Percentiles rank a stretch among this genome's conserved stretches.
Evolutionary conservation across 2,113 vertebrate species (phyloP).

Genomic region (Ifrita kowaldi): DNA sequence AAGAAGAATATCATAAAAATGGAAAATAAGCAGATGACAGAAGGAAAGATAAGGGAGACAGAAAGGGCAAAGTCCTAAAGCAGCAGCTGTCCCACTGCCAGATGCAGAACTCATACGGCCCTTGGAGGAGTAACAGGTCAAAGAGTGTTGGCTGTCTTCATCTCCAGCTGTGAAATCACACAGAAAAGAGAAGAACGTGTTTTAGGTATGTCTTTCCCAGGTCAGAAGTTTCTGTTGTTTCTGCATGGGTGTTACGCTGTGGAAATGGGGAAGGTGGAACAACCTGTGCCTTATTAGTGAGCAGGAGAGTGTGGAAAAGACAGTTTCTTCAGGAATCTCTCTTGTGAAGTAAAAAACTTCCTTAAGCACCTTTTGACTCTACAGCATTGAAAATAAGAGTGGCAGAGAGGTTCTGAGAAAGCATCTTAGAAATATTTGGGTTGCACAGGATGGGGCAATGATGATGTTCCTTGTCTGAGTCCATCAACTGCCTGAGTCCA

Average conservation of each 20-base stretch:
- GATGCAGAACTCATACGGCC: not conserved
- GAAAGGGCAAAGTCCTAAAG: constrained; percentile 32
- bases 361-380: not conserved
- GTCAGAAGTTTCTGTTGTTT: not conserved
- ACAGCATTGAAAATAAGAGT: not conserved
- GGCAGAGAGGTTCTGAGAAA: not conserved
- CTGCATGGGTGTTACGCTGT: not conserved
- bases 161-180: constrained; percentile 6
- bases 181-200: not conserved
- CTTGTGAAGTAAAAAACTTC: not conserved
- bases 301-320: not conserved
- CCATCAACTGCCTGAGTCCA: not conserved
- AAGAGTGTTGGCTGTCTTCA: not conserved
- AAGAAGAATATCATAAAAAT: constrained; percentile 24
- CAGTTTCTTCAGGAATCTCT: not conserved
- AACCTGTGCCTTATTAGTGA: not conserved
- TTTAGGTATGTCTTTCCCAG: not conserved
- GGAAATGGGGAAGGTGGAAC: not conserved
- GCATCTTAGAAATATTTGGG: not conserved
- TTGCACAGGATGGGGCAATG: not conserved
- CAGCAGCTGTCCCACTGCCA: not conserved
- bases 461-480: not conserved
- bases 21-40: constrained; percentile 58
- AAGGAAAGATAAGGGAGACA: constrained; percentile 16
- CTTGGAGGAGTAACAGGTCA: constrained; percentile 9